Conservation (phyloP, 2,797 vertebrate species). For the Denticeps clupeoides region DNA sequence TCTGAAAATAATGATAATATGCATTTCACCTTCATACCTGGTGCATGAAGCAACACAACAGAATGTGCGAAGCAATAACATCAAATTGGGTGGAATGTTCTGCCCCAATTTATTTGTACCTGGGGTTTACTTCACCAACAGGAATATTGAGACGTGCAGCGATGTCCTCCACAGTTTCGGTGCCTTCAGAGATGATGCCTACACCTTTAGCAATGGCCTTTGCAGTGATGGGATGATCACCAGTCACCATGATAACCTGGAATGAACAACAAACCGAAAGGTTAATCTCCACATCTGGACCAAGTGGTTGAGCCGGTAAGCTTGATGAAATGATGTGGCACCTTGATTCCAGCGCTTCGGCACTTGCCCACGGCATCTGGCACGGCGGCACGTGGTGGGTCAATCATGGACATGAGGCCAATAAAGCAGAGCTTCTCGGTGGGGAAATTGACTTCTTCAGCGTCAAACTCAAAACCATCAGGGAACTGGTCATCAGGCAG, state of each 20-base stretch:
- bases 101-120: too few relatives aligned
- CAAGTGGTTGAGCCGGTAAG: too few relatives aligned
- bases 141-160: conserved; percentile 85
- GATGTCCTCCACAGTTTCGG: conserved; percentile 91
- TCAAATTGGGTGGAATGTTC: too few relatives aligned
- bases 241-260: conserved; percentile 95
- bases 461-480: conserved; percentile 78
- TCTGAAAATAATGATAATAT: conserved; percentile 51
- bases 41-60: too few relatives aligned
- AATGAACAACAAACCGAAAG: background rate
- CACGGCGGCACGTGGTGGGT: conserved; percentile 88
- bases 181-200: conserved; percentile 93
- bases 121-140: conserved; percentile 81
- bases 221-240: conserved; percentile 93
- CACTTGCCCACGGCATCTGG: conserved; percentile 95
- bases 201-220: conserved; percentile 95
- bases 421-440: conserved; percentile 84
- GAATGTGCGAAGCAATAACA: too few relatives aligned
- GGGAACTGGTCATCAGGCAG: conserved; percentile 82
- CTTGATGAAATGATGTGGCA: too few relatives aligned
- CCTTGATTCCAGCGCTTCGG: conserved; percentile 92
- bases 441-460: conserved; percentile 84
- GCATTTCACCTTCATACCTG: too few relatives aligned
- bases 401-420: conserved; percentile 93
- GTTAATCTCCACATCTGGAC: too few relatives aligned